These are phyloP conservation scores for Epiblema foenella DNA, from an alignment of 2,888 invertebrate genomes.

Conservation along the genomic window DNA sequence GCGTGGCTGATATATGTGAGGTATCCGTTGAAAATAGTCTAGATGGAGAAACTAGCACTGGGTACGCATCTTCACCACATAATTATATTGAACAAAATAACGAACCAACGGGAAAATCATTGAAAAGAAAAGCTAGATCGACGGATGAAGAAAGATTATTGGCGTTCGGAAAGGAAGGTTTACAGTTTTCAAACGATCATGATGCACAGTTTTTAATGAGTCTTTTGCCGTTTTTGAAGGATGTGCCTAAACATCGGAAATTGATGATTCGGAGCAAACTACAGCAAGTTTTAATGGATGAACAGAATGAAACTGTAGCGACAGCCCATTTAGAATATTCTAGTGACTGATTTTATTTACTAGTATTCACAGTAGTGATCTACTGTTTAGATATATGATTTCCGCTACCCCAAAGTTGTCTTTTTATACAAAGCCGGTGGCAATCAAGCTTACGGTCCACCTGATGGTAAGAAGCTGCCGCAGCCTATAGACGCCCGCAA, in stretches of 20 bases:
- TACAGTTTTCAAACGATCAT: neutral
- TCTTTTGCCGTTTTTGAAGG: conserved; percentile 11
- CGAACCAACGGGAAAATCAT: neutral
- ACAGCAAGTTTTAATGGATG: conserved; percentile 10
- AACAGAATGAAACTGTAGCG: conserved; percentile 2
- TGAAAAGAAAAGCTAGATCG: conserved; percentile 5
- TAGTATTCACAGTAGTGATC: too few species aligned
- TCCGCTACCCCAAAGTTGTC: too few species aligned
- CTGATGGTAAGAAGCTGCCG: too few species aligned
- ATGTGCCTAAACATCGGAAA: neutral
- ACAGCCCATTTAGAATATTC: neutral
- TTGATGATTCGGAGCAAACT: neutral
- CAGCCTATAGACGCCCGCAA: too few species aligned
- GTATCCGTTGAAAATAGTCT: neutral
- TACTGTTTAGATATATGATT: too few species aligned
- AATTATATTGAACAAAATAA: neutral
- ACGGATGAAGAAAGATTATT: neutral
- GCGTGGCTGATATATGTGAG: neutral
- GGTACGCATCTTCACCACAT: neutral
- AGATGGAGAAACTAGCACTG: conserved; percentile 5
- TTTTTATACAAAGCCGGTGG: too few species aligned
- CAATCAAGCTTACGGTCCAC: too few species aligned
- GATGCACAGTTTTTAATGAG: conserved; percentile 16
- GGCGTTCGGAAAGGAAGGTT: neutral
- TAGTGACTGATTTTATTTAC: neutral